Evolutionary conservation across 2,113 vertebrate genomes (phyloP).

Genomic region (Tautogolabrus adspersus): DNA sequence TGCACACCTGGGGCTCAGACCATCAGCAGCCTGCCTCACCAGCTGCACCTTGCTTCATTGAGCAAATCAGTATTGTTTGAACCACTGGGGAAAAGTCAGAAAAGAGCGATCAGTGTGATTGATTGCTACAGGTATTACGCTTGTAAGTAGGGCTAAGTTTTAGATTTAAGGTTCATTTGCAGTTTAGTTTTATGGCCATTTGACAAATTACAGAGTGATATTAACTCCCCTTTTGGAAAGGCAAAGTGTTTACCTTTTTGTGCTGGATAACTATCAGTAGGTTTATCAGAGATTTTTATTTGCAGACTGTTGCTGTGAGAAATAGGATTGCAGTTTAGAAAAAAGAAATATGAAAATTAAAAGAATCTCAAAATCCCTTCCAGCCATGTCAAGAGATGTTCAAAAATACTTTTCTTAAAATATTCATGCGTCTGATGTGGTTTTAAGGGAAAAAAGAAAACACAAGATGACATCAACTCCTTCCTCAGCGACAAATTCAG

Average conservation of each 20-base stretch:
- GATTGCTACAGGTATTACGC: too few relatives aligned
- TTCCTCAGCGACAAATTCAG: too few relatives aligned
- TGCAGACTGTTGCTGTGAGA: too few relatives aligned
- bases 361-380: not conserved
- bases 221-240: too few relatives aligned
- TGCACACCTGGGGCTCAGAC: not conserved
- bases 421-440: not conserved
- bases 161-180: too few relatives aligned
- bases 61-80: too few relatives aligned
- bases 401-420: not conserved
- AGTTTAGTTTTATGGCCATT: too few relatives aligned
- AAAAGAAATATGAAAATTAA: not conserved
- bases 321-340: not conserved
- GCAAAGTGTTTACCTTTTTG: not conserved
- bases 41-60: not conserved
- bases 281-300: not conserved
- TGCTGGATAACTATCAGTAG: not conserved
- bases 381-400: not conserved
- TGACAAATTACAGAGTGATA: too few relatives aligned
- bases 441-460: not conserved
- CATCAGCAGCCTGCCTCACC: not conserved
- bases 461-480: not conserved
- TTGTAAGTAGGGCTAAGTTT: too few relatives aligned
- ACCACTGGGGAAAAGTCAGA: too few relatives aligned
- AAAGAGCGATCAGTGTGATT: too few relatives aligned